Evolutionary conservation across 1,140 invertebrate genomes (phyloP), one percentile per base, ranked within the genome.

Genomic region (Cydia splendana): DNA sequence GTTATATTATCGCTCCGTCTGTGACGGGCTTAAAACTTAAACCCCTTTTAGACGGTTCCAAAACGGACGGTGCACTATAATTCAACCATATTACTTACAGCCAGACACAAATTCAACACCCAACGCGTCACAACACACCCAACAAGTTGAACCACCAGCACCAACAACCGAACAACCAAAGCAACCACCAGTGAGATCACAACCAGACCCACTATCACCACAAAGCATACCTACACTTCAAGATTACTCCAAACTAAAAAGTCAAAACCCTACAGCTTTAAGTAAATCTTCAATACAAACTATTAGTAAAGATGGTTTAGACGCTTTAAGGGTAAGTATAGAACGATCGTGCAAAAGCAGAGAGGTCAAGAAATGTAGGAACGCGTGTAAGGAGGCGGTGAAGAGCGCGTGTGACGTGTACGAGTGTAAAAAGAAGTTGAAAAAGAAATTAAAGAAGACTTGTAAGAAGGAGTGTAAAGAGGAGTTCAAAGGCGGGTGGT

Each of bases 401-500:
- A 87, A 83, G 74, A 78, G 74, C 18, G 81, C 82, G 1, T 89
- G 88, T 13, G 7, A 12, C 0, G 74, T 76, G 0, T 84, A 79
- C 24, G 51, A 67, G 13, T 89, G 88, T 42, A 85, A 73, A 4
- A 78, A 18, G 9, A 80, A 74, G 28, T 79, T 88, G 76, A 88
- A 80, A 15, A 83, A 65, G 48, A 79, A 51, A 30, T 84, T 86
- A 30, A 87, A 80, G 76, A 82, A 77, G 18, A 74, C 83, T 30
- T 90, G 88, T 73, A 85, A 81, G 62, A 78, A 20, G 6, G 81
- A 79, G 75, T 90, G 88, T 76, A 85, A 77, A 73, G 15, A 67
- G 4, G 77, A 67, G 12, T 69, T 76, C 38, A 53, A 51, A 15
- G 34, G 2, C 1, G 67, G n/a, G 2, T 18, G 67, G 65, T 38